These are phyloP conservation scores for Sarcophilus harrisii DNA, from an alignment of 2,797 vertebrate species.

Conservation along the genomic window DNA sequence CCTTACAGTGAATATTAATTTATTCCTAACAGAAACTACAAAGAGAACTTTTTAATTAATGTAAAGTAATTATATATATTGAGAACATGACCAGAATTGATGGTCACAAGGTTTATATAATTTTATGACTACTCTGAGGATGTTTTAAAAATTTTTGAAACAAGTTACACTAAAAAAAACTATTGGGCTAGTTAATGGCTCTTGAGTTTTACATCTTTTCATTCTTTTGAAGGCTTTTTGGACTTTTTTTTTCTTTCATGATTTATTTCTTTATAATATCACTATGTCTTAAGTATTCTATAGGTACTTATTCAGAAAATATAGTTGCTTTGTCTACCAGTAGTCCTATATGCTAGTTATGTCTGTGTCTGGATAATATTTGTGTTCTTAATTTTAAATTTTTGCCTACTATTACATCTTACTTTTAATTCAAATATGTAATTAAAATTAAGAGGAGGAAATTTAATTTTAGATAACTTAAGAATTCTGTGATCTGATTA, in stretches of 20 bases:
- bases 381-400: neutral
- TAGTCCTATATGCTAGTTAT: neutral
- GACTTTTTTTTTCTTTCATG: neutral
- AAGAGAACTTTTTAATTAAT: neutral
- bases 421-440: neutral
- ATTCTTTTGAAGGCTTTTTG: neutral
- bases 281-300: neutral
- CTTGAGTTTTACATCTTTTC: neutral
- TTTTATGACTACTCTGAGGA: neutral
- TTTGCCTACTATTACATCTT: neutral
- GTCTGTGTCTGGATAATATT: neutral
- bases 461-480: neutral
- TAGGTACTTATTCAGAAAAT: neutral
- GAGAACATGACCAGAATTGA: conserved; percentile 7
- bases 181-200: neutral
- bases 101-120: neutral
- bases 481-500: neutral
- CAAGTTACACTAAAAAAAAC: neutral
- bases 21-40: neutral
- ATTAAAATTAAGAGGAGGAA: neutral
- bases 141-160: neutral
- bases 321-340: neutral
- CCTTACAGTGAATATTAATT: neutral
- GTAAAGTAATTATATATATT: conserved; percentile 4
- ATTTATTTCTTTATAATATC: neutral